Conservation (phyloP, 2,888 invertebrate species). For the Cryptus viduatorius region DNA sequence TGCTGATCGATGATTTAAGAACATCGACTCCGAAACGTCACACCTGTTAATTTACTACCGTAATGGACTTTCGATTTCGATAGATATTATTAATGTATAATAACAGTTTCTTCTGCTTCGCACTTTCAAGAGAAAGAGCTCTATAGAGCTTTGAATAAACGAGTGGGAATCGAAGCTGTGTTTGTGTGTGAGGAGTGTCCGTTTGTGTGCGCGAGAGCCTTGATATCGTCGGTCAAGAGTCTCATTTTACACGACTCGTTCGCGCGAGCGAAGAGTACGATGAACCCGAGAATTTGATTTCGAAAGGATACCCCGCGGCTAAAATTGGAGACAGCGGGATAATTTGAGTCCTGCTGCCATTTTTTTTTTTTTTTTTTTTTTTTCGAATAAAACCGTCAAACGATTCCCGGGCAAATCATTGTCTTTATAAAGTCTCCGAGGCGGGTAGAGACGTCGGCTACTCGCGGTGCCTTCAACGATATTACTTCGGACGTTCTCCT, state of each 20-base stretch:
- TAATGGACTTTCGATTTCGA: conserved; percentile 33
- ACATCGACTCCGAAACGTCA: conserved; percentile 2
- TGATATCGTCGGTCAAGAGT: conserved; percentile 25
- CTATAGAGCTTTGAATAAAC: background rate
- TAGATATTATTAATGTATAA: conserved; percentile 2
- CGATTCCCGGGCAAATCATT: background rate
- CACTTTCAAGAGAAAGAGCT: background rate
- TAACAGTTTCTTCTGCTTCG: background rate
- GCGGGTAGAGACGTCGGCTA: background rate
- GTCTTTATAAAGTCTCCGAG: background rate
- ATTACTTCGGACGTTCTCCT: background rate
- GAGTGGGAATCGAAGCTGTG: background rate
- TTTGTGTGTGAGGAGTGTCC: background rate
- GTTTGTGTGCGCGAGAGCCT: background rate
- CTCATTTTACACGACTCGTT: conserved; percentile 5
- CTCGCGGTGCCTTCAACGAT: background rate
- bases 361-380: too few relatives aligned
- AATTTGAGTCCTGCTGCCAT: background rate
- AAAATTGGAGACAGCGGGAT: background rate
- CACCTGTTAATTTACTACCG: conserved; percentile 17
- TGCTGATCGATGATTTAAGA: background rate
- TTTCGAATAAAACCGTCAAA: conserved; percentile 4
- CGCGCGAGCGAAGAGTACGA: conserved; percentile 29
- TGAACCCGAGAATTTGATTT: conserved; percentile 36
- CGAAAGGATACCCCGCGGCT: background rate